Evolutionary conservation across 2,797 vertebrate species (phyloP).

Genomic region (Rhincodon typus): DNA sequence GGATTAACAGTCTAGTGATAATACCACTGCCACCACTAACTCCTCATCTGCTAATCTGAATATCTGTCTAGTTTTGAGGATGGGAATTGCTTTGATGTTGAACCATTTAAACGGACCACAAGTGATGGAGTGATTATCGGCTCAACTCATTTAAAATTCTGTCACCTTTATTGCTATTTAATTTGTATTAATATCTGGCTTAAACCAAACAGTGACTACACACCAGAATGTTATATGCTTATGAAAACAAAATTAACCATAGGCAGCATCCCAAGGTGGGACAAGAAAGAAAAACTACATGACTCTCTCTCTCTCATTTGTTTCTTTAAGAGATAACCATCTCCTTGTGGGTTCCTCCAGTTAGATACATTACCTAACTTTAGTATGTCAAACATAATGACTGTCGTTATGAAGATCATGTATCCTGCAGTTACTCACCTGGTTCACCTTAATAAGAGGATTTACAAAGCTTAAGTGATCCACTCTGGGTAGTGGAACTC

Average conservation of each 20-base stretch:
- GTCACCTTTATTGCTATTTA: not conserved
- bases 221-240: not conserved
- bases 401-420: not conserved
- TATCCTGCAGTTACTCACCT: constrained; percentile 5
- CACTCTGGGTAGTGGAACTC: constrained; percentile 11
- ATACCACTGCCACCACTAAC: too few relatives aligned
- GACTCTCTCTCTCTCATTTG: not conserved
- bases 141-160: not conserved
- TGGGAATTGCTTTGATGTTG: not conserved
- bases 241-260: not conserved
- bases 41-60: not conserved
- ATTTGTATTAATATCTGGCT: not conserved
- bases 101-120: not conserved
- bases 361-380: not conserved
- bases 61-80: not conserved
- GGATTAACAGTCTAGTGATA: too few relatives aligned
- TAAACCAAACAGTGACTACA: not conserved
- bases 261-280: not conserved
- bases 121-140: not conserved
- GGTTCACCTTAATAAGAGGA: not conserved
- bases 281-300: not conserved
- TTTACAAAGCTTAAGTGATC: not conserved
- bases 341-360: not conserved
- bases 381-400: not conserved
- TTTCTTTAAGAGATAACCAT: not conserved